These are phyloP conservation scores for Heliconius hermathena DNA, from an alignment of 1,140 invertebrate genomes.

Conservation along the genomic window DNA sequence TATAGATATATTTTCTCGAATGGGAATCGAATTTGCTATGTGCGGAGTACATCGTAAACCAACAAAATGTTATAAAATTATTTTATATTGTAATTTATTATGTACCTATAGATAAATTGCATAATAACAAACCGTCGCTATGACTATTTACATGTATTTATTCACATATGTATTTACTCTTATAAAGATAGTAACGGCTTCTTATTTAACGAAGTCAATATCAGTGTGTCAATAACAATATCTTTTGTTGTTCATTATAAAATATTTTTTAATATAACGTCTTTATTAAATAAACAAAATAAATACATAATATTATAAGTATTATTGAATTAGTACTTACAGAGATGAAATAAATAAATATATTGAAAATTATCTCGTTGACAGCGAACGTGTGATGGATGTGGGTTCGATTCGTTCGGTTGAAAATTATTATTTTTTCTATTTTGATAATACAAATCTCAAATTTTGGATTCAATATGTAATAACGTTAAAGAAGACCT, in stretches of 20 bases:
- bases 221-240: background rate
- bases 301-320: too few relatives aligned
- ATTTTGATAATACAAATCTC: too few relatives aligned
- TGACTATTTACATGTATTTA: background rate
- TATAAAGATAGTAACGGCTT: background rate
- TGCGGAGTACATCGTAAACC: too few relatives aligned
- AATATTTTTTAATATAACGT: background rate
- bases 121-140: background rate
- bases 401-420: background rate
- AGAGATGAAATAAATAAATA: background rate
- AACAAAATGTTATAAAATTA: too few relatives aligned
- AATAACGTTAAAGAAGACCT: too few relatives aligned
- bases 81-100: too few relatives aligned
- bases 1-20: too few relatives aligned
- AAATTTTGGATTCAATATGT: too few relatives aligned
- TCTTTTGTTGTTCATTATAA: background rate
- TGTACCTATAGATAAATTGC: too few relatives aligned
- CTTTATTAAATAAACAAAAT: background rate
- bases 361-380: background rate
- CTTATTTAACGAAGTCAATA: constrained; percentile 1
- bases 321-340: background rate
- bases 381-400: background rate
- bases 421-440: background rate
- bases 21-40: too few relatives aligned
- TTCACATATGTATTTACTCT: background rate